Evolutionary conservation across 2,113 vertebrate genomes (phyloP), one percentile per base, ranked within the genome.

Genomic region (Hippocampus comes): DNA sequence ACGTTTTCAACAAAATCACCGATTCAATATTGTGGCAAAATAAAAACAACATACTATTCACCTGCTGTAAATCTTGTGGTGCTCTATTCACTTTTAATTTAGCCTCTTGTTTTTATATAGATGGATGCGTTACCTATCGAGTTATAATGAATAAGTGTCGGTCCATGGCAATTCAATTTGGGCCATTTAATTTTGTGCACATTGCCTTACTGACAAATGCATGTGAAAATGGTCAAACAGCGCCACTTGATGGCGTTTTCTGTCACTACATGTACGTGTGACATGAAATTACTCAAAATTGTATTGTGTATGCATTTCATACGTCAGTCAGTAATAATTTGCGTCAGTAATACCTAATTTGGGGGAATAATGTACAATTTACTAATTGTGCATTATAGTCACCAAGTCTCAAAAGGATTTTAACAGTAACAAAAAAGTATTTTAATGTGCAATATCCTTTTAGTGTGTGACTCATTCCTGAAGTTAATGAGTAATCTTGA

Each of bases 161-260:
- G 7, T 53, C 20, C 20, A n/a, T 53, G 20, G 20, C 20, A 53
- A 21, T 53, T 53, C 7, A 9, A 21, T 21, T 9, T 21, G 51
- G 9, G 53, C 9, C n/a, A n/a, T n/a, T 2, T 56, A 55, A 55
- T n/a, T n/a, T 2, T n/a, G 8, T 11, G n/a, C 53, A 56, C 9
- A 10, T 53, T 53, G 49, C 18, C 49, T 20, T 21, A 1, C 1
- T 7, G 21, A 53, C 18, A 14, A 6, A 59, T 25, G 23, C 12
- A 68, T 61, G 27, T 38, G 59, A 61, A 34, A 18, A 17, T 42
- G 23, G 15, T 41, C 7, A 0, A 27, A 77, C 59, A 67, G 56
- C 30, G 68, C 60, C 83, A 65, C 34, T 84, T 81, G 30, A 43
- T 82, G 89, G 23, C 17, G 14, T n/a, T 25, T 43, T 66, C 7